phyloP scores from a whole-genome alignment of 2,888 invertebrate genomes.

The Asteroscopus sphinx region DNA sequence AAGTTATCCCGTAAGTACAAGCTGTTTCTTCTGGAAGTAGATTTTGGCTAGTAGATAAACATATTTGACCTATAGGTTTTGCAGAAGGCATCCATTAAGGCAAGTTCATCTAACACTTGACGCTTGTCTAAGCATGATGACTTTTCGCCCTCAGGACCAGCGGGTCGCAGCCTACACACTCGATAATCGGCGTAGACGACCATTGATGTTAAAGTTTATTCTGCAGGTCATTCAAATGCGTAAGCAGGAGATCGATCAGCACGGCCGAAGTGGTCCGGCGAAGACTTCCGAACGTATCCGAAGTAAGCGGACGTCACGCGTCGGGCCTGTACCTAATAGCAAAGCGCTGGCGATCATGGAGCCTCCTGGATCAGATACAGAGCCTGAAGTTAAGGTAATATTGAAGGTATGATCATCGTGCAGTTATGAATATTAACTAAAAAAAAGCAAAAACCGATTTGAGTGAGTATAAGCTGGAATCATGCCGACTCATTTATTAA shows the following conservation, averaged over 20 bases:
- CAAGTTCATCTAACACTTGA: too few relatives aligned
- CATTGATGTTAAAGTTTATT: conserved; percentile 40
- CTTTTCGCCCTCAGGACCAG: neutral
- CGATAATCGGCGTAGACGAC: conserved; percentile 37
- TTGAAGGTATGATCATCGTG: neutral
- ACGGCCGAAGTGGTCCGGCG: conserved; percentile 90
- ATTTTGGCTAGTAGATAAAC: too few relatives aligned
- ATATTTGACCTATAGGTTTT: too few relatives aligned
- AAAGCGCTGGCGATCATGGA: conserved; percentile 88
- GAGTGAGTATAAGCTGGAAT: too few relatives aligned
- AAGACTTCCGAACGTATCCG: conserved; percentile 93
- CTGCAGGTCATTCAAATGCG: conserved; percentile 91
- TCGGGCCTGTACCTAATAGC: conserved; percentile 79
- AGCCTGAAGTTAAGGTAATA: conserved; percentile 82
- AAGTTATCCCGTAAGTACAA: too few relatives aligned
- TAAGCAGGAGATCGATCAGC: conserved; percentile 92
- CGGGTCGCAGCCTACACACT: conserved; percentile 12
- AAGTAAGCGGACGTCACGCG: conserved; percentile 87
- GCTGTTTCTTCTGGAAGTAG: too few relatives aligned
- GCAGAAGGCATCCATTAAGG: too few relatives aligned
- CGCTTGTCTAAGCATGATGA: neutral
- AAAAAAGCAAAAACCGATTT: too few relatives aligned
- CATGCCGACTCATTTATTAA: too few relatives aligned
- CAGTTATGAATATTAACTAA: neutral
- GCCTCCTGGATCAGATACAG: conserved; percentile 91